Evolutionary conservation across 1,140 invertebrate species (phyloP), one percentile per base, ranked within the genome.

Genomic region (Macrobrachium rosenbergii): DNA sequence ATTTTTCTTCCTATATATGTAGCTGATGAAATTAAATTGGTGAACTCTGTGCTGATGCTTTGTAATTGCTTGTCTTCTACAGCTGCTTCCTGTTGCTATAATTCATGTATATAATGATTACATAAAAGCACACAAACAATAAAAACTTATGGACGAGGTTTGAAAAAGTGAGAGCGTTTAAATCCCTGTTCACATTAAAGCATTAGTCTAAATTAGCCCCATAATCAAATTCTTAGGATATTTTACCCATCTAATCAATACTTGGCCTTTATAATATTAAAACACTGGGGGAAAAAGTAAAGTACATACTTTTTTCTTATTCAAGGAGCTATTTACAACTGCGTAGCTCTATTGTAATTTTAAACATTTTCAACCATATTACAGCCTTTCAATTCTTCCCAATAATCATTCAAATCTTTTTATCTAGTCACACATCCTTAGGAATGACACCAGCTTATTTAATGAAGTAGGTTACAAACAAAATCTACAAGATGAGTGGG

Each of bases 71-170:
- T 81, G 79, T 63, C 63, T 67, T 17, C 62, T 63, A 63, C 79
- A 17, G 45, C 63, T 45, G 37, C 60, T 58, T 59, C 64, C 79
- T 81, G 63, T 45, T 81, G 79, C 79, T 17, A n/a, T 43, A 63
- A 67, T 67, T 81, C 64, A 67, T 21, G 63, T 14, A 28, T 37
- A 28, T 23, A 23, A n/a, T 28, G 23, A 43, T 60, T 37, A 23
- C 37, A 64, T 64, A 81, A n/a, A 37, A 63, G 28, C n/a, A 28
- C 62, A 19, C 19, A 45, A 81, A 1, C 14, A 37, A 75, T 21
- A 63, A 81, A 43, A 28, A 69, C 45, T 45, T 37, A 81, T 67
- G 79, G 79, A 81, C 79, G 79, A 64, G 79, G 79, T 81, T 64
- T 81, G 79, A 67, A 45, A 63, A 80, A 62, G 60, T 64, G 60